Evolutionary conservation across 2,797 vertebrate genomes (phyloP).

Genomic region (Sebastes kiyomatsui): DNA sequence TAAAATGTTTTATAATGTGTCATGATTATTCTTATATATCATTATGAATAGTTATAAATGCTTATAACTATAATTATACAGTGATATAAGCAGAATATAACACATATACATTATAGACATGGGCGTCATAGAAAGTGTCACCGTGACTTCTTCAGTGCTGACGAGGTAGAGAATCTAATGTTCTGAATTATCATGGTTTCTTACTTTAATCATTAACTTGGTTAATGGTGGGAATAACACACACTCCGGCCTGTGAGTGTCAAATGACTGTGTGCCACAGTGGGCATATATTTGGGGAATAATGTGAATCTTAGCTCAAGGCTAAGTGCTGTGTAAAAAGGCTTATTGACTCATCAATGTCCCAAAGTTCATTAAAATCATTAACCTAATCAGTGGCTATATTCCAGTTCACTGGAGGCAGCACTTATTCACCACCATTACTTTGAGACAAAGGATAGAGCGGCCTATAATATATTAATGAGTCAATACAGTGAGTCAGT

Average conservation of each 20-base stretch:
- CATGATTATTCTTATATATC: not conserved
- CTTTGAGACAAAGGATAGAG: not conserved
- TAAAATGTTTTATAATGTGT: not conserved
- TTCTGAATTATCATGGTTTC: not conserved
- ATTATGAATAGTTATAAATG: not conserved
- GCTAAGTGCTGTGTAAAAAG: slow-evolving; percentile 6
- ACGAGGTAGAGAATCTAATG: not conserved
- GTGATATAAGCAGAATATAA: not conserved
- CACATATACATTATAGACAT: not conserved
- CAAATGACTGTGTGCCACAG: not conserved
- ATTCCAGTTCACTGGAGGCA: slow-evolving; percentile 19
- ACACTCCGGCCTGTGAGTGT: not conserved
- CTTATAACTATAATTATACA: not conserved
- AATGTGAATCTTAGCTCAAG: slow-evolving; percentile 1
- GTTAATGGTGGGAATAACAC: not conserved
- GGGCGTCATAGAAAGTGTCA: not conserved
- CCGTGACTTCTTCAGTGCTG: not conserved
- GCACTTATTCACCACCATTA: not conserved
- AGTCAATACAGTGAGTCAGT: not conserved
- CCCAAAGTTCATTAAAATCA: slow-evolving; percentile 30
- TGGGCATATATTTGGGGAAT: not conserved
- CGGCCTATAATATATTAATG: not conserved
- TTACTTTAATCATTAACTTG: not conserved
- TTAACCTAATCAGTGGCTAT: slow-evolving; percentile 29
- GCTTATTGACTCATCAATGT: slow-evolving; percentile 23